Evolutionary conservation across 2,797 vertebrate genomes (phyloP), one percentile per base, ranked within the genome.

Genomic region (Muraenolepis orangiensis): DNA sequence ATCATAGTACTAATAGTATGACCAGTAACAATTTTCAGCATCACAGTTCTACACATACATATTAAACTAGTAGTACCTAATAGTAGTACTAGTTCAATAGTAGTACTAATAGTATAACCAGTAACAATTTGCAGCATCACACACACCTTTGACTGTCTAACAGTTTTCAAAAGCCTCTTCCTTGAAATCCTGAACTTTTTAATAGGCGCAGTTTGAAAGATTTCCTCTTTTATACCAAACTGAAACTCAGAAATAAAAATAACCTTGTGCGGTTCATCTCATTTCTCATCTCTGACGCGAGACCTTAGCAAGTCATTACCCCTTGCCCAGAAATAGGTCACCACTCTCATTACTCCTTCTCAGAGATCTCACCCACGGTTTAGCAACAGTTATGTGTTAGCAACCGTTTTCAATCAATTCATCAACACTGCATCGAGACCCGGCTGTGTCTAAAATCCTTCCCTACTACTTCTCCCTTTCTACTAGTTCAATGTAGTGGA

Each of bases 311-410:
- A 64, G 5, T 64, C 57, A 64, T 28, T 64, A 64, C 46, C 8
- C 26, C 66, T 69, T 11, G 18, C 29, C 31, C 8, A 2, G 30
- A 76, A n/a, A 26, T 10, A 32, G 26, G 11, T 46, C 57, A 31
- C 68, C 61, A 42, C 70, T 2, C 18, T 8, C 71, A 61, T 28
- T n/a, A 14, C 72, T 72, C 66, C 73, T n/a, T 40, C 6, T 69
- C 61, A 29, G 18, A 30, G 29, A 18, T 12, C 23, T 13, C 36
- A 28, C 73, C 66, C 73, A 13, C 51, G 31, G 73, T 61, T 26
- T 66, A 81, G 51, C 69, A 26, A 66, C 57, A 68, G 70, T 76
- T 61, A 36, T 23, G 51, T 8, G 4, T 57, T 23, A 57, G 51
- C 51, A 57, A 23, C 51, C 4, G 20, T 23, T 8, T 8, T 23